phyloP scores from a whole-genome alignment of 2,888 invertebrate genomes.

The Tromatobia lineatoria region DNA sequence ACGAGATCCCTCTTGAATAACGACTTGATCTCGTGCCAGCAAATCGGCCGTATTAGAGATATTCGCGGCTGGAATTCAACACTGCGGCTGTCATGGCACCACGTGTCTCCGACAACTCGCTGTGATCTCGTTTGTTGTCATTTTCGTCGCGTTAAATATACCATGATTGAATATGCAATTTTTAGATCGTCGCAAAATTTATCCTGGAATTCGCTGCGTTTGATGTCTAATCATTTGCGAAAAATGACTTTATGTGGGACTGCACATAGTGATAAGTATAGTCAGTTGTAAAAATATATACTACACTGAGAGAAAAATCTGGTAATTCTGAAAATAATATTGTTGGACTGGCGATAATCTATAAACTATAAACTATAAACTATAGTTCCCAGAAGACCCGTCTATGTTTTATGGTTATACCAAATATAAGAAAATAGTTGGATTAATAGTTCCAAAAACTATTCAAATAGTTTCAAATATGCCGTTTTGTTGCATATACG shows the following conservation, averaged over 20 bases:
- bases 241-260: neutral
- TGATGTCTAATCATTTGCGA: neutral
- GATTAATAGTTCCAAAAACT: no score
- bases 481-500: no score
- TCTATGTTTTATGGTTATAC: no score
- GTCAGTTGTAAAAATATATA: neutral
- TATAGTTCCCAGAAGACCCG: no score
- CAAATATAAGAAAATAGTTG: no score
- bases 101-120: neutral
- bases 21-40: conserved; percentile 57
- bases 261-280: neutral
- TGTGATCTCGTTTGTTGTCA: conserved; percentile 8
- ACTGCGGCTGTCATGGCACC: neutral
- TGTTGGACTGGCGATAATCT: no score
- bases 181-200: neutral
- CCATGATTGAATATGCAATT: neutral
- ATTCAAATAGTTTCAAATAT: no score
- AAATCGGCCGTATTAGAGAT: conserved; percentile 42
- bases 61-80: conserved; percentile 56
- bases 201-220: neutral
- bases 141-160: conserved; percentile 21
- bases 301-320: no score
- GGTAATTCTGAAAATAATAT: no score
- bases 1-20: conserved; percentile 18
- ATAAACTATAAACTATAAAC: no score